Base-by-base conservation (phyloP, 2,888 invertebrate species). In the Limnephilus lunatus region DNA sequence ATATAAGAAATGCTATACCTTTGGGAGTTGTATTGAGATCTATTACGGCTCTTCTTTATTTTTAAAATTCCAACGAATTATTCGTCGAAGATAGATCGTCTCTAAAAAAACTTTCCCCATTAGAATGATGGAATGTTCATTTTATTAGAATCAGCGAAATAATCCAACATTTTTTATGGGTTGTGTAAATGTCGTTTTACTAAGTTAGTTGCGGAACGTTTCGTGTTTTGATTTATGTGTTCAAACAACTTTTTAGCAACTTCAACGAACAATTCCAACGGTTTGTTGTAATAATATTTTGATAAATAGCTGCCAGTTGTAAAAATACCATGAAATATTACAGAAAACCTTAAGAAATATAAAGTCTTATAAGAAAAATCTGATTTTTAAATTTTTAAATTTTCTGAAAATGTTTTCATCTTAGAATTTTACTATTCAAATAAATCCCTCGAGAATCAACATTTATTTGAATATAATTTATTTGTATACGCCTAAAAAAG, bases 81-180 rank as follows among this genome's bases (percentile, higher is more conserved):
- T 83, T 83, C 35, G 35, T 39, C 35, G 15, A 9, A 35, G 35
- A 83, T 83, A 39, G 1, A 83, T 25, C 35, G 35, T 35, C 7
- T 83, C 25, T 35, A 35, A 83, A 35, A 25, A 83, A 83, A 83
- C 83, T 83, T 83, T 35, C 19, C 35, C 32, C 83, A 39, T 83
- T 83, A 83, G 35, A 83, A 83, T 83, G 83, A 83, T 83, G 83
- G 15, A 83, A 15, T 25, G 83, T 83, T 83, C 32, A 35, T 83
- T 35, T 83, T 83, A 83, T 83, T 83, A 25, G 35, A 32, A 39
- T n/a, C 35, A 35, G 83, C 32, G 35, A 68, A 25, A 25, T 68
- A 68, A 68, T 68, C 7, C 25, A 0, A 3, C 25, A n/a, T 11
- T 35, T 83, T 83, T 83, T 83, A 25, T 25, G 25, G 19, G 83